Percentiles rank a stretch among this genome's conserved stretches.
Evolutionary conservation across 2,888 invertebrate species (phyloP).

Genomic region (Zelleria hepariella): DNA sequence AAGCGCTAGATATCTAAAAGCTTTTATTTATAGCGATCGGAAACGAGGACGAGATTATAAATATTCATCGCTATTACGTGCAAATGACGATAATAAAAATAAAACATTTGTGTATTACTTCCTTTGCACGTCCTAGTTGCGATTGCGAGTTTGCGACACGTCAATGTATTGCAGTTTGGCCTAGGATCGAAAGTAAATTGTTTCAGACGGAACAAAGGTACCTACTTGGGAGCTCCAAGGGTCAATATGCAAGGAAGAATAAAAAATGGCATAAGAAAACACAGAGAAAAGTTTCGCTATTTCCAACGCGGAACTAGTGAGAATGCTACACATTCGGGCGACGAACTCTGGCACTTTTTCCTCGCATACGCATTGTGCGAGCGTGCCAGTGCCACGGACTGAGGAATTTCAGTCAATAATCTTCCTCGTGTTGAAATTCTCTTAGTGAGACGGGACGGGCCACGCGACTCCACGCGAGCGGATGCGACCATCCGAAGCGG

Average conservation of each 20-base stretch:
- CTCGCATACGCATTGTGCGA: background rate
- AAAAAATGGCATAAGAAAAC: too few relatives aligned
- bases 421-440: background rate
- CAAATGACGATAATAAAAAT: background rate
- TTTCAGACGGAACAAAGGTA: too few relatives aligned
- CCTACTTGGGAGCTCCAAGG: too few relatives aligned
- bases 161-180: background rate
- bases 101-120: background rate
- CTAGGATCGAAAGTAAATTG: background rate
- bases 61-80: background rate
- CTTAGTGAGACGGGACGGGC: background rate
- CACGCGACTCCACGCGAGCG: background rate
- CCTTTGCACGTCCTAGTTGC: background rate
- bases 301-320: too few relatives aligned
- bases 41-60: background rate
- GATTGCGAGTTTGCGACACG: too few relatives aligned
- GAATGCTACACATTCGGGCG: background rate
- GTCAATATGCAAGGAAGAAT: too few relatives aligned
- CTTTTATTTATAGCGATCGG: background rate
- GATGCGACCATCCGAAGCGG: conserved; percentile 4
- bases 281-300: too few relatives aligned
- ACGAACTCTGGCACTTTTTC: background rate
- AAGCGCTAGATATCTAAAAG: background rate
- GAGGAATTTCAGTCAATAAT: background rate
- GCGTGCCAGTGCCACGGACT: background rate